These are phyloP conservation scores for Ranitomeya variabilis DNA, from an alignment of 2,113 vertebrate species.

Conservation along the genomic window DNA sequence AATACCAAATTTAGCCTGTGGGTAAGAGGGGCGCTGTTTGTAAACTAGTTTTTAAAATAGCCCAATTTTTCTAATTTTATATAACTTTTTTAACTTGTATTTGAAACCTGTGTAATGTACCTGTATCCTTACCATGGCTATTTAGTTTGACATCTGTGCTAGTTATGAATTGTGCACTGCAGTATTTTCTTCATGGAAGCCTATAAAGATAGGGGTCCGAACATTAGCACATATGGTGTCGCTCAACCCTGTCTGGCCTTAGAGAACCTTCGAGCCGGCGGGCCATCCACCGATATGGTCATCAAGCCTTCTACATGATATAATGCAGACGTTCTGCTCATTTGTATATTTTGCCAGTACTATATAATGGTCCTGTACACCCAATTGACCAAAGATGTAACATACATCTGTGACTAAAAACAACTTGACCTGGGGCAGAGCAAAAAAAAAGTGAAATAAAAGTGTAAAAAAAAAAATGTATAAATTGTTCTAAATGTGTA, in stretches of 20 bases:
- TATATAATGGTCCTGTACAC: background rate
- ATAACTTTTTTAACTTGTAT: background rate
- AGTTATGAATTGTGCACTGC: background rate
- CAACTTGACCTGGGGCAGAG: background rate
- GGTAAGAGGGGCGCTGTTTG: background rate
- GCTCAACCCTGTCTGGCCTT: background rate
- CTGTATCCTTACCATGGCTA: background rate
- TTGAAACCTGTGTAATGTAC: background rate
- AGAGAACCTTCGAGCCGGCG: background rate
- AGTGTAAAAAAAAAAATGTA: conserved; percentile 36
- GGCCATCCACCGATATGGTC: background rate
- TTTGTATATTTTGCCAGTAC: background rate
- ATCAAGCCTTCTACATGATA: background rate
- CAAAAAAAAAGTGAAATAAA: conserved; percentile 7
- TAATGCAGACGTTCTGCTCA: background rate
- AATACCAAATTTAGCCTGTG: background rate
- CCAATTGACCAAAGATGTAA: conserved; percentile 34
- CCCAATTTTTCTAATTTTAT: background rate
- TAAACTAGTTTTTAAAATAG: background rate
- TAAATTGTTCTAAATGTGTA: conserved; percentile 31
- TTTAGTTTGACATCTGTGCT: background rate
- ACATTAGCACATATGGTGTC: background rate
- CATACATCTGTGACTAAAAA: background rate
- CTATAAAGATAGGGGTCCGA: background rate
- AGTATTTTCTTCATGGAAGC: conserved; percentile 15